phyloP scores from a whole-genome alignment of 2,113 vertebrate genomes.

The Polyodon spathula region DNA sequence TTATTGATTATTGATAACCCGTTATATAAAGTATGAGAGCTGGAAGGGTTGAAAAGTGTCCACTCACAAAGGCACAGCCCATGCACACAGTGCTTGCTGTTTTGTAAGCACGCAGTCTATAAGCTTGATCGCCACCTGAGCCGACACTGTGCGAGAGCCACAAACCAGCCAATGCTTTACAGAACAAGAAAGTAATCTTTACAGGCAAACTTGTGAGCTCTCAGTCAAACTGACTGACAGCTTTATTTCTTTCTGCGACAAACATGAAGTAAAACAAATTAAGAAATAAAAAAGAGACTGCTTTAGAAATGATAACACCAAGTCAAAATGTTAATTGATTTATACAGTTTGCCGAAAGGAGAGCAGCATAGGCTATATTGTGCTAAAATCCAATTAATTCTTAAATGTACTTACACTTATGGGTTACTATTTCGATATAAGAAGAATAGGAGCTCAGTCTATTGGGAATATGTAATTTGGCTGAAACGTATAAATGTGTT shows the following conservation, averaged over 20 bases:
- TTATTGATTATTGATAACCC: too few relatives aligned
- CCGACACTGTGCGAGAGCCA: neutral
- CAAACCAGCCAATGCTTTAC: slow-evolving; percentile 11
- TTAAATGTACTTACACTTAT: too few relatives aligned
- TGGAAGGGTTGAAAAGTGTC: too few relatives aligned
- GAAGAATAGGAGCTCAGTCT: too few relatives aligned
- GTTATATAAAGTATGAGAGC: too few relatives aligned
- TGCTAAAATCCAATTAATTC: too few relatives aligned
- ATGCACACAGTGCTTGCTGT: too few relatives aligned
- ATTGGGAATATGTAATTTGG: too few relatives aligned
- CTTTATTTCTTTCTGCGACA: slow-evolving; percentile 25
- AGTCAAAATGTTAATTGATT: slow-evolving; percentile 38
- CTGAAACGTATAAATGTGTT: too few relatives aligned
- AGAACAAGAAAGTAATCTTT: slow-evolving; percentile 22
- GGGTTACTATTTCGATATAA: too few relatives aligned
- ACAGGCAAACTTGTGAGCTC: slow-evolving; percentile 19
- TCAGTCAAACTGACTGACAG: slow-evolving; percentile 26
- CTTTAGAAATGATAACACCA: slow-evolving; percentile 15
- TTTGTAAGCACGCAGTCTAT: too few relatives aligned
- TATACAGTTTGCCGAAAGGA: slow-evolving; percentile 26
- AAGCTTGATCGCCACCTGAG: neutral
- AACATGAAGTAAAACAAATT: slow-evolving; percentile 37
- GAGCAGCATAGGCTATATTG: neutral
- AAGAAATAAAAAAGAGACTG: slow-evolving; percentile 15
- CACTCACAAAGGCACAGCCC: too few relatives aligned